Conservation (phyloP, 2,113 vertebrate genomes). For the Neopipo cinnamomea region DNA sequence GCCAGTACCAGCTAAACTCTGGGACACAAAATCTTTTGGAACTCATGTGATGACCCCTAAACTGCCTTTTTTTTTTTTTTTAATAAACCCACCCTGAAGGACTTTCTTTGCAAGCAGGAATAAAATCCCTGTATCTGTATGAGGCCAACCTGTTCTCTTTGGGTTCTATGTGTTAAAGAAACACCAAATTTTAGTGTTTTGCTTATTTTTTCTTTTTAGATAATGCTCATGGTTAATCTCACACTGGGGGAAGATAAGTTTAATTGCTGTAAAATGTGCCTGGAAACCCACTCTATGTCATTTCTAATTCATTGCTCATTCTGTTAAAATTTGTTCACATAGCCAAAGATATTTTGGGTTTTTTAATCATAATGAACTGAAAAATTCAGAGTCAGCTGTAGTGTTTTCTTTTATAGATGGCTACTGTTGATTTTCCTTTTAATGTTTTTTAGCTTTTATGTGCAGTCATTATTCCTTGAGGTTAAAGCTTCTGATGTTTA, state of each 20-base stretch:
- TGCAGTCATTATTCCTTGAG: neutral
- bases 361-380: neutral
- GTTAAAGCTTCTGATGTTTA: neutral
- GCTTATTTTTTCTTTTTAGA: neutral
- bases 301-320: neutral
- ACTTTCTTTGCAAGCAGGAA: neutral
- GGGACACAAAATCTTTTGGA: neutral
- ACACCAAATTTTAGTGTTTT: neutral
- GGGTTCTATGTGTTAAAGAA: neutral
- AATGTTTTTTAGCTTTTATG: neutral
- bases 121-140: neutral
- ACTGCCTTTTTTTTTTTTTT: neutral
- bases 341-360: neutral
- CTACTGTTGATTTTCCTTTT: neutral
- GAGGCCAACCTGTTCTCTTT: neutral
- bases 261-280: neutral
- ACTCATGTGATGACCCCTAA: neutral
- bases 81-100: neutral
- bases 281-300: neutral
- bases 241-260: neutral
- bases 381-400: neutral
- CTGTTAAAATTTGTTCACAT: neutral
- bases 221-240: neutral
- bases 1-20: neutral
- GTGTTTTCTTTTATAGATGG: neutral